Conservation (phyloP, 2,888 invertebrate species). For the Clusia tigrina region DNA sequence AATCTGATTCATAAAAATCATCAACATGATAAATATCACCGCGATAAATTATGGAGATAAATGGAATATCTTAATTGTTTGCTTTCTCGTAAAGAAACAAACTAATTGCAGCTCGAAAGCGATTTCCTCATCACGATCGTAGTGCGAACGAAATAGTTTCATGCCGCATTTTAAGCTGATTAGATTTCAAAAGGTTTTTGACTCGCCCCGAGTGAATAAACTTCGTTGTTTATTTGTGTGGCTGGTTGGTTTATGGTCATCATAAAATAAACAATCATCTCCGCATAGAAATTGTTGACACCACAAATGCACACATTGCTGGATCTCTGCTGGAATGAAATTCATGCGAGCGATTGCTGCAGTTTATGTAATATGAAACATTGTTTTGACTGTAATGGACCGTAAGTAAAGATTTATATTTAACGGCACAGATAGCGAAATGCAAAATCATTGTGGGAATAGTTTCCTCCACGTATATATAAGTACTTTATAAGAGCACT, state of each 20-base stretch:
- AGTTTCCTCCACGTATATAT: too few species aligned
- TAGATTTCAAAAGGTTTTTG: conserved; percentile 1
- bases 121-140: not conserved
- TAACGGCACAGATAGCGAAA: too few species aligned
- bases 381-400: not conserved
- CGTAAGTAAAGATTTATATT: not conserved
- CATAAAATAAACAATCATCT: not conserved
- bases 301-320: not conserved
- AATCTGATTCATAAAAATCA: too few species aligned
- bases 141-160: not conserved
- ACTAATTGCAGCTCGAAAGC: conserved; percentile 4
- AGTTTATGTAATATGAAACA: conserved; percentile 2
- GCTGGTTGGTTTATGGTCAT: not conserved
- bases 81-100: conserved; percentile 2
- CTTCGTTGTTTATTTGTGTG: not conserved
- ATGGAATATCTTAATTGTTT: conserved; percentile 2
- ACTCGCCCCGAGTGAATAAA: conserved; percentile 1
- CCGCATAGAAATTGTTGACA: not conserved
- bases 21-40: not conserved
- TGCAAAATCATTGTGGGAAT: too few species aligned
- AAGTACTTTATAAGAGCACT: too few species aligned
- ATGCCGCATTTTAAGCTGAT: conserved; percentile 6
- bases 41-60: not conserved
- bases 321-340: too few species aligned
- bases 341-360: too few species aligned